phyloP scores from a whole-genome alignment of 2,888 invertebrate species.

The Patella depressa region DNA sequence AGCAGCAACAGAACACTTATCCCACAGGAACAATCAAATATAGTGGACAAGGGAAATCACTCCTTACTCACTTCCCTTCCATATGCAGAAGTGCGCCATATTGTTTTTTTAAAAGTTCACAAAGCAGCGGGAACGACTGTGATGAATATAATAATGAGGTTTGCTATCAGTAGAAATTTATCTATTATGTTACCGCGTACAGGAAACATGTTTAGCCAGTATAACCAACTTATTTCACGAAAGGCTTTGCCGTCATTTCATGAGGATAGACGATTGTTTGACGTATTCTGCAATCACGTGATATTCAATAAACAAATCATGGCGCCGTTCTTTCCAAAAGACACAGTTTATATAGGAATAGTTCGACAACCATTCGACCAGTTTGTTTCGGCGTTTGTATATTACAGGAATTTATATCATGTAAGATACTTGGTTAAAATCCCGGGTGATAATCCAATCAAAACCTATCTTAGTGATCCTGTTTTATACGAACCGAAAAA shows the following conservation, averaged over 20 bases:
- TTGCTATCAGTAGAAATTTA: slow-evolving; percentile 28
- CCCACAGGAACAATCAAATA: too few species aligned
- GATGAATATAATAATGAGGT: slow-evolving; percentile 29
- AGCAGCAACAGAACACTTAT: too few species aligned
- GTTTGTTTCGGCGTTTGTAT: slow-evolving; percentile 26
- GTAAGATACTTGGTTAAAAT: slow-evolving; percentile 6
- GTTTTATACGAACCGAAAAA: slow-evolving; percentile 2
- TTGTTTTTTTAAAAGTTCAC: slow-evolving; percentile 35
- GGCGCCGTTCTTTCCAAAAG: background rate
- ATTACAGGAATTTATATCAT: slow-evolving; percentile 15
- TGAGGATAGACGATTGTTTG: background rate
- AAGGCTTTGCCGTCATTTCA: background rate
- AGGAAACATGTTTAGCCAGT: slow-evolving; percentile 15
- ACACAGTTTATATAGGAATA: slow-evolving; percentile 22
- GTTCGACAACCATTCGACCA: slow-evolving; percentile 25
- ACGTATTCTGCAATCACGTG: slow-evolving; percentile 27
- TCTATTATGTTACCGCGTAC: slow-evolving; percentile 23
- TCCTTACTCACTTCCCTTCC: background rate
- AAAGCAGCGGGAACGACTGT: slow-evolving; percentile 37
- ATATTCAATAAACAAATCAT: slow-evolving; percentile 11
- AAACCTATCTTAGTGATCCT: slow-evolving; percentile 21
- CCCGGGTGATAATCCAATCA: slow-evolving; percentile 17
- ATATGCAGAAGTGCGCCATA: slow-evolving; percentile 16
- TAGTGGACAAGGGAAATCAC: too few species aligned
- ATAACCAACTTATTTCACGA: background rate